A percentile compares a stretch with the other conserved stretches of the same genome.
These are phyloP conservation scores for Trissonchulus sp. DNA, from an alignment of 2,888 invertebrate genomes.

Conservation along the genomic window DNA sequence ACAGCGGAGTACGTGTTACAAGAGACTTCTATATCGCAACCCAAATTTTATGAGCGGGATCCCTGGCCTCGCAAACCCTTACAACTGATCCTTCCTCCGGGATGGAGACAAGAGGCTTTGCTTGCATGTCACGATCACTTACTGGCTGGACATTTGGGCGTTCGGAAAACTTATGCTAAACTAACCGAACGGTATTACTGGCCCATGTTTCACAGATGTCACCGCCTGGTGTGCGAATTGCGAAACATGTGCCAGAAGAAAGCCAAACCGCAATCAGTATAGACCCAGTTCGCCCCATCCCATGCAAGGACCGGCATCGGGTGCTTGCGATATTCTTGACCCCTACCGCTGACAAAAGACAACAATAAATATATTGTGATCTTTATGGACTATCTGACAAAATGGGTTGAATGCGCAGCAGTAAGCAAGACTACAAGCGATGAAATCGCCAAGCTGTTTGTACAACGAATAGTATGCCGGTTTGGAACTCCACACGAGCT, in stretches of 20 bases:
- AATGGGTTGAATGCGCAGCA: slow-evolving; percentile 3
- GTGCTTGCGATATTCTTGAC: slow-evolving; percentile 30
- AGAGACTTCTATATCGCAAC: too few relatives aligned
- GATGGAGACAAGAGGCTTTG: slow-evolving; percentile 33
- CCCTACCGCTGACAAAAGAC: slow-evolving; percentile 22
- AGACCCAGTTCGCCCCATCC: not conserved
- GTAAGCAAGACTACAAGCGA: not conserved
- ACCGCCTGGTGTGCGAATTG: too few relatives aligned
- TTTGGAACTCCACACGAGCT: slow-evolving; percentile 31
- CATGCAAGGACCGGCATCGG: slow-evolving; percentile 21
- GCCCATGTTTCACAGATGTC: slow-evolving; percentile 33
- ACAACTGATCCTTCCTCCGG: slow-evolving; percentile 32
- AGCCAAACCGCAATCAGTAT: not conserved
- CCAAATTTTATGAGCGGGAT: too few relatives aligned
- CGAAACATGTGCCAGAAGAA: too few relatives aligned
- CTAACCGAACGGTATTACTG: slow-evolving; percentile 31
- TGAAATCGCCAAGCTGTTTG: slow-evolving; percentile 12
- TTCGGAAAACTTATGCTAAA: slow-evolving; percentile 26
- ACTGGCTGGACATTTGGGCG: slow-evolving; percentile 31
- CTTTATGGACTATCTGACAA: slow-evolving; percentile 28
- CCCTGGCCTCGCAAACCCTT: too few relatives aligned
- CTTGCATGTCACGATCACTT: slow-evolving; percentile 35
- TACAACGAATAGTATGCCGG: slow-evolving; percentile 18
- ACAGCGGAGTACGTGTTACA: too few relatives aligned
- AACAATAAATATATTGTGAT: slow-evolving; percentile 35